Conservation (phyloP, 2,888 invertebrate genomes). For the Heliconius cydno region DNA sequence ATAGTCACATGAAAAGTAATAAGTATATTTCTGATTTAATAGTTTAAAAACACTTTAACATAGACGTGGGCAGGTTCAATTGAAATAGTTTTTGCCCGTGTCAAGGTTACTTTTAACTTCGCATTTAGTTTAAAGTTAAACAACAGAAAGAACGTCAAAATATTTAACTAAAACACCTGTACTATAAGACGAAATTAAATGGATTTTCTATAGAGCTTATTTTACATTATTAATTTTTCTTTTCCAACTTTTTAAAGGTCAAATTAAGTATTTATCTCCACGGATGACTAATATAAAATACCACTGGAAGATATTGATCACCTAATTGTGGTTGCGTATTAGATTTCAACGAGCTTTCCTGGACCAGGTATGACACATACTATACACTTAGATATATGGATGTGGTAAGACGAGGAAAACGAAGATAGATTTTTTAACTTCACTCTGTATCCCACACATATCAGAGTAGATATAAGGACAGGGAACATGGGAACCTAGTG, state of each 20-base stretch:
- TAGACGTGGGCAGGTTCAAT: background rate
- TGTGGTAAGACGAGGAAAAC: background rate
- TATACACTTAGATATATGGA: background rate
- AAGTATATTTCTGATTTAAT: background rate
- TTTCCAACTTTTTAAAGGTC: background rate
- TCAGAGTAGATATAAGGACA: too few relatives aligned
- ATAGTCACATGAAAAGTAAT: too few relatives aligned
- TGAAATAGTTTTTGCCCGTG: slow-evolving; percentile 8
- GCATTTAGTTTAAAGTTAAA: background rate
- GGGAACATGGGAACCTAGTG: too few relatives aligned
- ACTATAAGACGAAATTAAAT: background rate
- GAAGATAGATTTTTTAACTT: background rate
- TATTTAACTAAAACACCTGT: background rate
- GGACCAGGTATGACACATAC: slow-evolving; percentile 39
- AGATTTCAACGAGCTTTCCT: slow-evolving; percentile 52
- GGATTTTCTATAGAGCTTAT: background rate
- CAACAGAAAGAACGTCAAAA: background rate
- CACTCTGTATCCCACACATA: too few relatives aligned
- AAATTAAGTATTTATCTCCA: slow-evolving; percentile 9
- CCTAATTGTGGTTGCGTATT: slow-evolving; percentile 48
- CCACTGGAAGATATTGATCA: slow-evolving; percentile 33
- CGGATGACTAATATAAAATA: slow-evolving; percentile 34
- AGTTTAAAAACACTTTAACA: background rate
- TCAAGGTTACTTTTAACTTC: slow-evolving; percentile 12
- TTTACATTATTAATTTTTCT: background rate